Conservation (phyloP, 2,113 vertebrate species). For the Nansenia antarctica region DNA sequence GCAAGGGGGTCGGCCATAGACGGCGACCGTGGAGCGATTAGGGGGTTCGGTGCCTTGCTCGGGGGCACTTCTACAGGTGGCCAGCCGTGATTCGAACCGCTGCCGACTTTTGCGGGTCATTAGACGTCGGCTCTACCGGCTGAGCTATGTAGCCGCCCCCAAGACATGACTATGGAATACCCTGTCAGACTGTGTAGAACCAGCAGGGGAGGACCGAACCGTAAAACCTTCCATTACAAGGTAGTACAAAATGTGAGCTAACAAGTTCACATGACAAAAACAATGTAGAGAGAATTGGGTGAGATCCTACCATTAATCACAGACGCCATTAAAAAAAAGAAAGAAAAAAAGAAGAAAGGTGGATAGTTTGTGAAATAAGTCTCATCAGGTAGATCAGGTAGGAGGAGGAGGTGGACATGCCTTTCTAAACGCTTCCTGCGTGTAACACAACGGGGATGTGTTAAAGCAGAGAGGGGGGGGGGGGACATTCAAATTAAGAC, state of each 20-base stretch:
- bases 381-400: neutral
- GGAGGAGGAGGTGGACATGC: neutral
- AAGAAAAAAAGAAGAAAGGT: neutral
- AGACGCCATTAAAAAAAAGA: neutral
- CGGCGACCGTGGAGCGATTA: no score
- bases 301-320: neutral
- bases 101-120: no score
- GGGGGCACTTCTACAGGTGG: no score
- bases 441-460: conserved; percentile 6
- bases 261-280: neutral
- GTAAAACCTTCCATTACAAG: neutral
- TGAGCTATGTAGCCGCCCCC: no score
- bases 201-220: neutral
- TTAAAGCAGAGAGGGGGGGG: conserved; percentile 13
- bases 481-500: conserved; percentile 25
- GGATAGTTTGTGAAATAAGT: neutral
- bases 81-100: no score
- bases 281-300: neutral
- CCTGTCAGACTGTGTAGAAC: neutral
- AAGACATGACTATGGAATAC: no score
- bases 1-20: no score
- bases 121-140: no score
- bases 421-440: neutral
- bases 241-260: neutral
- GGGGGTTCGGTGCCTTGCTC: no score